Conservation (phyloP, 2,797 vertebrate species). For the Cyprinella venusta region DNA sequence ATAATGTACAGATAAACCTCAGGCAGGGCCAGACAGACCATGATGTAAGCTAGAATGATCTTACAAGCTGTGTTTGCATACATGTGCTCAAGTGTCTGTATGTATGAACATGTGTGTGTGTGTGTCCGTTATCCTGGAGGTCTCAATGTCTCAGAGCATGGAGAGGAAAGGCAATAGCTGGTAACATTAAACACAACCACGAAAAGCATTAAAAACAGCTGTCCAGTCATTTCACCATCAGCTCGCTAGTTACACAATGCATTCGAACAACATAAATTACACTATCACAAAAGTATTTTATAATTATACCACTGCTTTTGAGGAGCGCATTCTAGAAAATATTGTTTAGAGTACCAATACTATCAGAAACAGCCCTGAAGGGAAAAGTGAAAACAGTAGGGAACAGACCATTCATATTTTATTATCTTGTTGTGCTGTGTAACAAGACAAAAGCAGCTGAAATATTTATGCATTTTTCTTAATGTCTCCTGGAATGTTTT, state of each 20-base stretch:
- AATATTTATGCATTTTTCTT: not conserved
- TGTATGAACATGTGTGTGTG: conserved; percentile 24
- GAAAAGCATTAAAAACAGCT: conserved; percentile 25
- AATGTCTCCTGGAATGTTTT: not conserved
- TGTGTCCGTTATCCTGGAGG: not conserved
- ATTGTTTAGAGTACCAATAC: not conserved
- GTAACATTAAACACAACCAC: conserved; percentile 28
- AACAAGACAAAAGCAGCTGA: not conserved
- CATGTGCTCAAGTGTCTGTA: conserved; percentile 38
- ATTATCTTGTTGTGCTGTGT: not conserved
- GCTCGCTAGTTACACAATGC: conserved; percentile 39
- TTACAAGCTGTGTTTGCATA: not conserved
- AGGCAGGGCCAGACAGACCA: conserved; percentile 14
- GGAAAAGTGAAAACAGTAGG: not conserved
- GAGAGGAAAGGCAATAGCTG: conserved; percentile 26
- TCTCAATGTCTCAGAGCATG: too few relatives aligned
- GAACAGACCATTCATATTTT: not conserved
- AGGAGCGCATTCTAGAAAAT: not conserved
- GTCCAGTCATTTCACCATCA: conserved; percentile 47
- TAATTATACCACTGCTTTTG: not conserved
- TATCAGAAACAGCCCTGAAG: not conserved
- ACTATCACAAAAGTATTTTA: not conserved
- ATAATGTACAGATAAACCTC: conserved; percentile 41
- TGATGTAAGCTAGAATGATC: conserved; percentile 15
- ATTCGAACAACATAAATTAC: conserved; percentile 18